phyloP scores from a whole-genome alignment of 1,140 invertebrate genomes.

The Drosophila erecta region DNA sequence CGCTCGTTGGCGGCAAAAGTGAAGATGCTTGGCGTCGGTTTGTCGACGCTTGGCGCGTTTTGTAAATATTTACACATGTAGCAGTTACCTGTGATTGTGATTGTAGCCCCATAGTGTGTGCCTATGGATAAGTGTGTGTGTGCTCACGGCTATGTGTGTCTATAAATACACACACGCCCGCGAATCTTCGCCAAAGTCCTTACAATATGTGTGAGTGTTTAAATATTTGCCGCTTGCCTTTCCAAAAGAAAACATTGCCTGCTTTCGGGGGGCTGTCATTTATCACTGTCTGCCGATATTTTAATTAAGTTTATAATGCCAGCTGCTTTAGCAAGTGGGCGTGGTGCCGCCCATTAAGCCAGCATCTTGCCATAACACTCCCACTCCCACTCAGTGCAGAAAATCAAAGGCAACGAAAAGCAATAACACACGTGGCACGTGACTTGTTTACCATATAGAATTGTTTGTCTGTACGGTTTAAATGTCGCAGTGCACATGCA shows the following conservation, averaged over 20 bases:
- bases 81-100: conserved; percentile 82
- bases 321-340: conserved; percentile 33
- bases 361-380: conserved; percentile 35
- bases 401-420: conserved; percentile 72
- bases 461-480: conserved; percentile 66
- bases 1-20: conserved; percentile 48
- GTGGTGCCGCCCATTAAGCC: conserved; percentile 14
- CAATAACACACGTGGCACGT: conserved; percentile 70
- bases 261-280: conserved; percentile 41
- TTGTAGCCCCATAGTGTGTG: conserved; percentile 49
- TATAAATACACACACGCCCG: conserved; percentile 41
- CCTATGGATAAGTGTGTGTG: conserved; percentile 17
- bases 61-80: conserved; percentile 83
- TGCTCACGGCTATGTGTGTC: conserved; percentile 14
- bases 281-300: conserved; percentile 66
- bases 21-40: conserved; percentile 73
- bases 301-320: conserved; percentile 81
- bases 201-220: conserved; percentile 16
- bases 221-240: conserved; percentile 49
- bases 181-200: conserved; percentile 28
- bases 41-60: conserved; percentile 78
- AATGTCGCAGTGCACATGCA: conserved; percentile 54
- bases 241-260: conserved; percentile 51
- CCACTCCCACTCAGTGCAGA: conserved; percentile 17
- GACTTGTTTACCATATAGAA: conserved; percentile 77